Evolutionary conservation across 2,888 invertebrate genomes (phyloP).

Genomic region (Eupithecia centaureata): DNA sequence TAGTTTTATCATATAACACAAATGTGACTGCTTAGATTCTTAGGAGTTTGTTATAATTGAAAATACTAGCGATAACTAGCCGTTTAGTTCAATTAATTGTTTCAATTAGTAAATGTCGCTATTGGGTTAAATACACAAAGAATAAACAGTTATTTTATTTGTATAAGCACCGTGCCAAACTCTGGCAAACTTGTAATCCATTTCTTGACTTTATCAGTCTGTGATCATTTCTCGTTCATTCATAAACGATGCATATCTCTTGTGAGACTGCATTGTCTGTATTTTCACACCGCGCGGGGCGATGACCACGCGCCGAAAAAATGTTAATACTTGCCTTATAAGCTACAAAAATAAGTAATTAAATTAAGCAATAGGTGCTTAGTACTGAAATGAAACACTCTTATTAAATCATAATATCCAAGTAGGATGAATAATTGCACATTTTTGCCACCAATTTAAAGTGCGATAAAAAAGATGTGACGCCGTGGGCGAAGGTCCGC

Average conservation of each 20-base stretch:
- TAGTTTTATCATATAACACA: no score
- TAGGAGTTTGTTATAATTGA: no score
- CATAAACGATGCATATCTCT: slow-evolving; percentile 60
- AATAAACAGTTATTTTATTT: slow-evolving; percentile 32
- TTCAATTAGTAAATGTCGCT: not conserved
- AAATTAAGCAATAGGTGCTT: not conserved
- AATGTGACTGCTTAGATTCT: no score
- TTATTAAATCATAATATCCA: not conserved
- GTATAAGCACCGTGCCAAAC: slow-evolving; percentile 27
- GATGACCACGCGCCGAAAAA: slow-evolving; percentile 51
- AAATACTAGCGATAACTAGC: no score
- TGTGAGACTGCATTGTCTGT: slow-evolving; percentile 43
- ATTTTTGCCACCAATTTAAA: not conserved
- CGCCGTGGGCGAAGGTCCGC: no score
- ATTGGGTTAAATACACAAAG: not conserved
- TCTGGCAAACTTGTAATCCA: slow-evolving; percentile 50
- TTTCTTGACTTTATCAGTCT: slow-evolving; percentile 56
- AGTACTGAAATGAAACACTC: not conserved
- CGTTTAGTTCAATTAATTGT: no score
- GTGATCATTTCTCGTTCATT: slow-evolving; percentile 62
- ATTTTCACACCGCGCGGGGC: slow-evolving; percentile 41
- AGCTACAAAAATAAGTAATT: not conserved
- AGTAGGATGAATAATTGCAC: not conserved
- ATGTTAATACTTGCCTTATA: slow-evolving; percentile 18
- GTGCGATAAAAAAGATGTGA: not conserved